Evolutionary conservation across 2,888 invertebrate species (phyloP), one percentile per base, ranked within the genome.

Genomic region (Rhagonycha lutea): DNA sequence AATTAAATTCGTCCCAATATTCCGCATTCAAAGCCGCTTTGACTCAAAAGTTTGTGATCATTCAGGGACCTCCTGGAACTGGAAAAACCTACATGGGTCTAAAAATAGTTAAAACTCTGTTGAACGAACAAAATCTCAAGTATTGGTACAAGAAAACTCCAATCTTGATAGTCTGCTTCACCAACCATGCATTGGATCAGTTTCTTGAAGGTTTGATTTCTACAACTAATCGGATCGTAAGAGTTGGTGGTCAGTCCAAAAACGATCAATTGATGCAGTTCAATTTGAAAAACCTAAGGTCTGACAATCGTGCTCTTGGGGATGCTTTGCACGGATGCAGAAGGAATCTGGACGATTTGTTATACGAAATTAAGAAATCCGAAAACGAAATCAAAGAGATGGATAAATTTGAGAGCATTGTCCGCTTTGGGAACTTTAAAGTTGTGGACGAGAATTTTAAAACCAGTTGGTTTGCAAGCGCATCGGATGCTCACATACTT

Each of bases 61-160:
- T 96, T 78, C 96, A 96, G 89, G 96, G 96, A 0, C 96, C 96
- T 0, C 96, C 96, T 0, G 96, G 96, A 2, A 96, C 96, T 0
- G 96, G 96, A 0, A 96, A 96, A 89, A 95, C 96, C 0, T 94
- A 90, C 85, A 86, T 96, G 77, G 95, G 96, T 0, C 88, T 95
- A 61, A 93, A 94, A 89, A 91, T 97, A 18, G 92, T 93, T 0
- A 88, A 92, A 72, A 90, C 91, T 0, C 84, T 96, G 28, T 85
- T 96, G 1, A 86, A 90, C 75, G 95, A 94, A 84, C 79, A 81
- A 12, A 47, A 80, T 0, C 88, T 89, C 0, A 78, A 83, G 8
- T 83, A 89, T 4, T 94, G 94, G 0, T 79, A 4, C 80, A 88
- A 89, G 0, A 78, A 84, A 9, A 83, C 89, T 4, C 94, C 94